These are phyloP conservation scores for Oscheius myriophilus DNA, from an alignment of 2,888 invertebrate genomes.

Conservation along the genomic window DNA sequence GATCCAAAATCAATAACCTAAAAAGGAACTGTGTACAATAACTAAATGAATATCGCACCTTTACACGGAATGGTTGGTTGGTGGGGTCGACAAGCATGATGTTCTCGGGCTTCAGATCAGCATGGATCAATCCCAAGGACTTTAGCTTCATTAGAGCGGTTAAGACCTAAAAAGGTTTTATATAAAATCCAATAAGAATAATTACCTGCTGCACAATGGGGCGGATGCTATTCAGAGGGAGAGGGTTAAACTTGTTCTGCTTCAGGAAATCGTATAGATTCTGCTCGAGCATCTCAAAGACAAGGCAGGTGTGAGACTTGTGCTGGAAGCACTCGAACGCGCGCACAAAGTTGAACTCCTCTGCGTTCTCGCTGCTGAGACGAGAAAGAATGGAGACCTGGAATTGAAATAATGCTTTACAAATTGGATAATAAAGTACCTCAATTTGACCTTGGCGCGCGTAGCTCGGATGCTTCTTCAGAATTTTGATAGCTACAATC, in stretches of 20 bases:
- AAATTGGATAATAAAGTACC: conserved; percentile 75
- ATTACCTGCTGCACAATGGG: conserved; percentile 91
- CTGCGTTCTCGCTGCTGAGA: conserved; percentile 90
- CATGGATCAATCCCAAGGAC: conserved; percentile 98
- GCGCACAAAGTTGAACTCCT: conserved; percentile 99
- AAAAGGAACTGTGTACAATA: background rate
- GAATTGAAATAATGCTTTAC: background rate
- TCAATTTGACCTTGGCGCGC: conserved; percentile 99
- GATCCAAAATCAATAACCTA: conserved; percentile 97
- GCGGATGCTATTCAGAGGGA: conserved; percentile 96
- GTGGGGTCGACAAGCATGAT: conserved; percentile 99
- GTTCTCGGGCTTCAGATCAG: conserved; percentile 99
- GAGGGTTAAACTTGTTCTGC: conserved; percentile 98
- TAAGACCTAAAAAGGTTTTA: conserved; percentile 76
- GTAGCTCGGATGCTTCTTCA: conserved; percentile 99
- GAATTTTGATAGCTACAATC: conserved; percentile 99
- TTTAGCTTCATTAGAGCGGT: conserved; percentile 82
- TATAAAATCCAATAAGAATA: background rate
- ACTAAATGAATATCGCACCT: conserved; percentile 73
- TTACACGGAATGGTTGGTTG: conserved; percentile 96
- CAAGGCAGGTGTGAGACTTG: conserved; percentile 98
- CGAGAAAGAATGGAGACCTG: conserved; percentile 71
- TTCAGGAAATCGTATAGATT: conserved; percentile 99
- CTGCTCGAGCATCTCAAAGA: conserved; percentile 95
- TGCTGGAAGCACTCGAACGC: conserved; percentile 97